Percentiles rank a stretch among this genome's conserved stretches.
phyloP scores from a whole-genome alignment of 2,888 invertebrate genomes.

The Acleris holmiana region DNA sequence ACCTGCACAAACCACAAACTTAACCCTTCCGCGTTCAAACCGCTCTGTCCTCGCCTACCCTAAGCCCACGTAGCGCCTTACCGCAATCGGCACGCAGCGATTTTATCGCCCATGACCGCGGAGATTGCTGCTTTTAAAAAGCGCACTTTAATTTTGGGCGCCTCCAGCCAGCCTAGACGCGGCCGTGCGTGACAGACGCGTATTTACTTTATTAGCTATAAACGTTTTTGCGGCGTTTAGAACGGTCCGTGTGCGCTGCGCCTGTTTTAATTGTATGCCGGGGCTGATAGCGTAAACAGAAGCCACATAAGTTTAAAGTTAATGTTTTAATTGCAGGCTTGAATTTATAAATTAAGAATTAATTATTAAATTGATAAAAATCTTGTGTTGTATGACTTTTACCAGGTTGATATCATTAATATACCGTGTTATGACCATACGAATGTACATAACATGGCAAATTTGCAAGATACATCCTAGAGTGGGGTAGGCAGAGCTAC shows the following conservation, averaged over 20 bases:
- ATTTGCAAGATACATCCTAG: too few species aligned
- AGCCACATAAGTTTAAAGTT: neutral
- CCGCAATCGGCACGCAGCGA: slow-evolving; percentile 77
- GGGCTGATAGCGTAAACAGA: neutral
- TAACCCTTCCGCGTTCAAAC: neutral
- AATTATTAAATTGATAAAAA: too few species aligned
- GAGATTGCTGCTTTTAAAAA: slow-evolving; percentile 76
- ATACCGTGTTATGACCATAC: too few species aligned
- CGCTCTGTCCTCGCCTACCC: slow-evolving; percentile 39
- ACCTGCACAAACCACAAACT: neutral
- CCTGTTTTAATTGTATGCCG: slow-evolving; percentile 16
- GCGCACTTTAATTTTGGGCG: slow-evolving; percentile 78
- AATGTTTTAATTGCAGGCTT: too few species aligned
- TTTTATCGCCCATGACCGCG: slow-evolving; percentile 81
- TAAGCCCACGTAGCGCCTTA: slow-evolving; percentile 47
- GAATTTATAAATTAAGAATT: too few species aligned
- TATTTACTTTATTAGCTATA: slow-evolving; percentile 80
- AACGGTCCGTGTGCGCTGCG: slow-evolving; percentile 38
- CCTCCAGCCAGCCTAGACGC: slow-evolving; percentile 58
- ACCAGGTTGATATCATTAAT: too few species aligned
- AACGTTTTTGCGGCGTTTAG: slow-evolving; percentile 57
- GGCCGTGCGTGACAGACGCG: slow-evolving; percentile 73
- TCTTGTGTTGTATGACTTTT: too few species aligned
- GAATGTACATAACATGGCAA: too few species aligned
- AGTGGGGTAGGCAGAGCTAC: too few species aligned